Percentiles rank a stretch among this genome's conserved stretches.
Evolutionary conservation across 2,113 vertebrate genomes (phyloP).

Genomic region (Cyanoramphus novaezelandiae): DNA sequence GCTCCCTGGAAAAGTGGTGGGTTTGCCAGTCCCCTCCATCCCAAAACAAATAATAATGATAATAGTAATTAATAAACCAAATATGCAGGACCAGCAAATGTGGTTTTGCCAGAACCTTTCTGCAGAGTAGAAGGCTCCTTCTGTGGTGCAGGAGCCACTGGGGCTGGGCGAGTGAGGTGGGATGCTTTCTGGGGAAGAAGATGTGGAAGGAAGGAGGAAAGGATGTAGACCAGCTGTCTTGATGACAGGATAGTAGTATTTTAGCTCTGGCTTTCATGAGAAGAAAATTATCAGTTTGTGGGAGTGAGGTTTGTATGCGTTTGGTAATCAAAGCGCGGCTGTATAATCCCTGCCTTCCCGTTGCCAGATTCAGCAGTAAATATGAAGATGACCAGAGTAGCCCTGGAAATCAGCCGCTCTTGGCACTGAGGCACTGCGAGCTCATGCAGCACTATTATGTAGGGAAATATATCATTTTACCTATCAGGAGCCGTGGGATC

Average conservation of each 20-base stretch:
- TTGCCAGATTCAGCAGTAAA: not conserved
- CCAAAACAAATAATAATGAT: not conserved
- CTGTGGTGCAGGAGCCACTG: fast-evolving
- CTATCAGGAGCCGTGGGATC: not conserved
- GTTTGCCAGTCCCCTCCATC: not conserved
- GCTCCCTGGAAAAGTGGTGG: not conserved
- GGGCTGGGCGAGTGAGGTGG: not conserved
- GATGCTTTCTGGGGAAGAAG: not conserved
- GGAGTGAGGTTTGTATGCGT: fast-evolving
- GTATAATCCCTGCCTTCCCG: not conserved
- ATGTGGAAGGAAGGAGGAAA: not conserved
- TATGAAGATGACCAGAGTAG: not conserved
- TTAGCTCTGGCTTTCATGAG: not conserved
- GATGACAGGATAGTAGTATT: slow-evolving; percentile 13
- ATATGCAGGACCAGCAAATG: not conserved
- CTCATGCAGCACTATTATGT: not conserved
- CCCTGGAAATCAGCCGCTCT: not conserved
- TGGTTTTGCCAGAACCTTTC: not conserved
- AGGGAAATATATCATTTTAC: not conserved
- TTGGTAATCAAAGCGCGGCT: not conserved
- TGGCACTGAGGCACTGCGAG: not conserved
- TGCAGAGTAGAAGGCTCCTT: not conserved
- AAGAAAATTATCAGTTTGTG: slow-evolving; percentile 28
- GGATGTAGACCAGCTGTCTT: slow-evolving; percentile 9
- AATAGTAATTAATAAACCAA: not conserved